Base-by-base conservation (phyloP, 23 tunicate genomes). In the Aplidium turbinatum region DNA sequence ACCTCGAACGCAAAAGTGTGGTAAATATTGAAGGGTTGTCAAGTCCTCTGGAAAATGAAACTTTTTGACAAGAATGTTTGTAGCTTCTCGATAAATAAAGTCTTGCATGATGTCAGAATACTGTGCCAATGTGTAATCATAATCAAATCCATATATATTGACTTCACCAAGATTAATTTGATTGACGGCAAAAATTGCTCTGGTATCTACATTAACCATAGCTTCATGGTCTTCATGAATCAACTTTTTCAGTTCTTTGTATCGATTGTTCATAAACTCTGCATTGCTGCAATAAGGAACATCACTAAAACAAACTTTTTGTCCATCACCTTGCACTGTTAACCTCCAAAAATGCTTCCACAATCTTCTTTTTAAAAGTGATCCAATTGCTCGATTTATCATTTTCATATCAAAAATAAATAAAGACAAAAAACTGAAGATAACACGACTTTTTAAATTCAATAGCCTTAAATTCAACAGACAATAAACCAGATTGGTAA, bases 41-140 rank as follows among this genome's bases (percentile, higher is more conserved):
- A 95, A 45, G 31, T 70, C 63, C 58, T 62, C 51, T 1, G 99
- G 99, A 74, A 87, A 95, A 6, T 85, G 65, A 57, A 74, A 76
- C 33, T 95, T 79, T 27, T 83, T 35, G 4, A 72, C 83, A 19
- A 95, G 55, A 28, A 76, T 54, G n/a, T 82, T 47, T 7, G 68
- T 70, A 0, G 96, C 95, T 18, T 52, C 53, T 57, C 72, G 40
- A 69, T 89, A 95, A 26, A 95, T 95, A 79, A 89, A 95, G 35
- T 73, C 73, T 70, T 95, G 99, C 96, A 91, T 89, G 1, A 39
- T 46, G 42, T 83, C 95, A 1, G 87, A 63, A 72, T 95, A 95
- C 58, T 88, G 98, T 1, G 99, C 99, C 51, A 95, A 35, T 0
- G 99, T 95, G 81, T 95, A 95, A 55, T 95, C 99, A 70, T 83